phyloP scores from a whole-genome alignment of 2,888 invertebrate species.

The Orchesellides sinensis region DNA sequence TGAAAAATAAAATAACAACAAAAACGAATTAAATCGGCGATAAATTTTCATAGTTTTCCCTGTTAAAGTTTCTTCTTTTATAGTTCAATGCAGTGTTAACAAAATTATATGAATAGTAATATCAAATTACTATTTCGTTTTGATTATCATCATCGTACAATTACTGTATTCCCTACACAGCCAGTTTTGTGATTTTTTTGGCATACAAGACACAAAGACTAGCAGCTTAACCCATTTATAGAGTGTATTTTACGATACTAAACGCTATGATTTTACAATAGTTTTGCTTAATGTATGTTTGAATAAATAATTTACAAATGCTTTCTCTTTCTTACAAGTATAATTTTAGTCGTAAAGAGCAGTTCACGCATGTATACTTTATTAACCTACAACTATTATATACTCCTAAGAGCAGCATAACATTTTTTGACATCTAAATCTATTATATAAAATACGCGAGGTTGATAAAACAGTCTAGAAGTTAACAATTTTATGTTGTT shows the following conservation, averaged over 20 bases:
- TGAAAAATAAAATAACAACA: too few species aligned
- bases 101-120: too few species aligned
- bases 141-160: conserved; percentile 14
- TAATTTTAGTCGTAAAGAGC: too few species aligned
- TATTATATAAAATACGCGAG: not conserved
- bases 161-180: not conserved
- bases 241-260: not conserved
- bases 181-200: not conserved
- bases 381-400: not conserved
- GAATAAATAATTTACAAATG: not conserved
- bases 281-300: not conserved
- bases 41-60: too few species aligned
- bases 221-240: not conserved
- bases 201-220: conserved; percentile 14
- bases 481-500: too few species aligned
- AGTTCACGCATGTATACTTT: not conserved
- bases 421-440: too few species aligned
- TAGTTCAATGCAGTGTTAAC: too few species aligned
- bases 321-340: not conserved
- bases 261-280: not conserved
- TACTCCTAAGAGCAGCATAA: not conserved
- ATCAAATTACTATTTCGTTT: conserved; percentile 12
- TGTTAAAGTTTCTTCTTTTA: too few species aligned
- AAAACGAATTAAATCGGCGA: too few species aligned
- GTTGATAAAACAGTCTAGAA: not conserved